A percentile compares a stretch with the other conserved stretches of the same genome.
phyloP scores from a whole-genome alignment of 2,113 vertebrate genomes.

The Accipiter cooperii region DNA sequence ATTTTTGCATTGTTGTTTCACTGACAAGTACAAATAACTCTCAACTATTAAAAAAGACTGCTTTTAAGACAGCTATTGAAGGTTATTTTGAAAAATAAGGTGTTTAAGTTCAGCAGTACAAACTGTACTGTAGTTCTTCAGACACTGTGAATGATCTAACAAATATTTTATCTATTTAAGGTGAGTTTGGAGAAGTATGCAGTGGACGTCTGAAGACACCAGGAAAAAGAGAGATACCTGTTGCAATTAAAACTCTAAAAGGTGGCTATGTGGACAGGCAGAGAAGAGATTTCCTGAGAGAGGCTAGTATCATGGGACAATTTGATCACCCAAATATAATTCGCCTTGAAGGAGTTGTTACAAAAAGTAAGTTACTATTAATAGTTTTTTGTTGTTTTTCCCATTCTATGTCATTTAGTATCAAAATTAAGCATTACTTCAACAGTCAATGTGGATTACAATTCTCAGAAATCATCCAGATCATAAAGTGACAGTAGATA shows the following conservation, averaged over 20 bases:
- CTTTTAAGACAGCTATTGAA: background rate
- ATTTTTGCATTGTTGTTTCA: background rate
- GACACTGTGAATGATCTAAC: background rate
- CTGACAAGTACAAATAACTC: background rate
- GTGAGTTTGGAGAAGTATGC: conserved; percentile 96
- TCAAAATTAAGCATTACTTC: background rate
- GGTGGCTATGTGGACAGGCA: conserved; percentile 89
- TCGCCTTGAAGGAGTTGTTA: conserved; percentile 91
- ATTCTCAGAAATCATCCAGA: background rate
- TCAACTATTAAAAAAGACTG: background rate
- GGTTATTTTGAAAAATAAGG: background rate
- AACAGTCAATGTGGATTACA: background rate
- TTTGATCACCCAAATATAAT: conserved; percentile 96
- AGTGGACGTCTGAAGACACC: conserved; percentile 90
- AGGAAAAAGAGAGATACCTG: conserved; percentile 92
- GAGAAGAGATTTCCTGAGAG: conserved; percentile 90
- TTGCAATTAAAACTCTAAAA: conserved; percentile 95
- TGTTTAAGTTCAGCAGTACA: background rate
- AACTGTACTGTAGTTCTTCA: background rate
- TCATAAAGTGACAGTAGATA: background rate
- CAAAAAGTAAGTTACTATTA: conserved; percentile 84
- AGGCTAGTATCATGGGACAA: conserved; percentile 96
- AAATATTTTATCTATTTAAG: conserved; percentile 61
- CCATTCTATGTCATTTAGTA: background rate
- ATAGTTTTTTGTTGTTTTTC: background rate